Percentiles rank a stretch among this genome's conserved stretches.
Evolutionary conservation across 2,113 vertebrate species (phyloP).

Genomic region (Crotophaga sulcirostris): DNA sequence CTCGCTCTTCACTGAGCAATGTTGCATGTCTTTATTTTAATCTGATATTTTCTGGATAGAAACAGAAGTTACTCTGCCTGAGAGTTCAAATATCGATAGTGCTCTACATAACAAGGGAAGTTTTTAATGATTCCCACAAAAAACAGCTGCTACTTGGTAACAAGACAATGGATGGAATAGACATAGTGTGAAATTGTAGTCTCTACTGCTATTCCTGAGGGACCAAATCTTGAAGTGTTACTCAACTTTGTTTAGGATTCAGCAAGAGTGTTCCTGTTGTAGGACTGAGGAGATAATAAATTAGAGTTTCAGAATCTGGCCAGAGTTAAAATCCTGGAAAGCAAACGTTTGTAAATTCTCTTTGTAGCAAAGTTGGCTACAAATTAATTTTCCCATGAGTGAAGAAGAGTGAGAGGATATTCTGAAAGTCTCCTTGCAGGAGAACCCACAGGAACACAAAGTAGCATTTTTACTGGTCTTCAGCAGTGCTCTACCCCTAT

Average conservation of each 20-base stretch:
- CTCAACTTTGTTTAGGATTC: background rate
- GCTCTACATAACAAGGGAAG: background rate
- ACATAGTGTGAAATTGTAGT: background rate
- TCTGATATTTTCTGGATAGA: background rate
- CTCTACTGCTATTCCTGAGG: background rate
- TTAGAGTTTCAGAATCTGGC: background rate
- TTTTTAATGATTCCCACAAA: constrained; percentile 26
- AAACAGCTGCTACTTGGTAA: background rate
- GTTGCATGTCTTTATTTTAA: background rate
- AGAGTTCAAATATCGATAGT: background rate
- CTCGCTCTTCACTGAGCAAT: background rate
- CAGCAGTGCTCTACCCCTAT: background rate
- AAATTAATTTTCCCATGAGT: background rate
- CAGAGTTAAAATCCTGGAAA: constrained; percentile 25
- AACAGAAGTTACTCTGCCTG: background rate
- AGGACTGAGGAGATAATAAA: background rate
- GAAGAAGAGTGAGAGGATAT: background rate
- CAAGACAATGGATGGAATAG: background rate
- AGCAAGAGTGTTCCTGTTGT: background rate
- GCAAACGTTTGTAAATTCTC: background rate
- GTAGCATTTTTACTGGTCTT: background rate
- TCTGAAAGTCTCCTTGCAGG: background rate
- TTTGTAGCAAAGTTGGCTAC: background rate
- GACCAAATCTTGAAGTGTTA: background rate
- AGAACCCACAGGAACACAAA: background rate